phyloP scores from a whole-genome alignment of 2,113 vertebrate species.

The Syrrhaptes paradoxus region DNA sequence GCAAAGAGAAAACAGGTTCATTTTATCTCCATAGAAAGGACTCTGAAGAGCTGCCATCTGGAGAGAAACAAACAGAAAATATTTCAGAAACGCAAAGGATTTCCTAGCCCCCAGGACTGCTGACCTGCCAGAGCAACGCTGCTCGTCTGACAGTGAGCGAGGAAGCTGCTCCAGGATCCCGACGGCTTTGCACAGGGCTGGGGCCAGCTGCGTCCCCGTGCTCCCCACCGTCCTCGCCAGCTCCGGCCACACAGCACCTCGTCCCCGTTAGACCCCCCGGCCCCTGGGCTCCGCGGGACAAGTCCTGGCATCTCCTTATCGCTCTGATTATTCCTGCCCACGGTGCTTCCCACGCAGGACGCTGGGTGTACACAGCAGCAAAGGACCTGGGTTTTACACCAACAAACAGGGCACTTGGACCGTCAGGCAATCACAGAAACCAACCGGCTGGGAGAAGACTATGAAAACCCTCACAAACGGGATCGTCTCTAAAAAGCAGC shows the following conservation, averaged over 20 bases:
- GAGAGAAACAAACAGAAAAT: neutral
- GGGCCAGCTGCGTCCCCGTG: neutral
- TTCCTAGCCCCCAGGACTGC: neutral
- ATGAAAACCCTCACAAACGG: neutral
- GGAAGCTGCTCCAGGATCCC: rapidly evolving
- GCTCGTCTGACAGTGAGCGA: too few relatives aligned
- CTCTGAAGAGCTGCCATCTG: constrained; percentile 89
- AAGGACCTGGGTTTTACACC: too few relatives aligned
- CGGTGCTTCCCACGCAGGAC: neutral
- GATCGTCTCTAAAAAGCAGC: neutral
- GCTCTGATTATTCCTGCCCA: neutral
- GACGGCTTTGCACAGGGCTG: neutral
- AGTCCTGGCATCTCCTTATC: rapidly evolving
- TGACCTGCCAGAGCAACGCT: neutral
- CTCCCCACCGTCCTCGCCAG: neutral
- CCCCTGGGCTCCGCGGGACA: neutral
- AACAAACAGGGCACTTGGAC: neutral
- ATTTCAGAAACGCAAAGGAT: neutral
- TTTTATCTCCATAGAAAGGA: constrained; percentile 88
- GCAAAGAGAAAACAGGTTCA: constrained; percentile 87
- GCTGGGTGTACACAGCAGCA: neutral
- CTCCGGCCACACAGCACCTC: neutral
- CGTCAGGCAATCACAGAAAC: neutral
- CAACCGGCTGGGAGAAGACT: neutral
- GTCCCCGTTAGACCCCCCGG: rapidly evolving